Evolutionary conservation across 1,140 invertebrate genomes (phyloP).

Genomic region (Drosophila sechellia): DNA sequence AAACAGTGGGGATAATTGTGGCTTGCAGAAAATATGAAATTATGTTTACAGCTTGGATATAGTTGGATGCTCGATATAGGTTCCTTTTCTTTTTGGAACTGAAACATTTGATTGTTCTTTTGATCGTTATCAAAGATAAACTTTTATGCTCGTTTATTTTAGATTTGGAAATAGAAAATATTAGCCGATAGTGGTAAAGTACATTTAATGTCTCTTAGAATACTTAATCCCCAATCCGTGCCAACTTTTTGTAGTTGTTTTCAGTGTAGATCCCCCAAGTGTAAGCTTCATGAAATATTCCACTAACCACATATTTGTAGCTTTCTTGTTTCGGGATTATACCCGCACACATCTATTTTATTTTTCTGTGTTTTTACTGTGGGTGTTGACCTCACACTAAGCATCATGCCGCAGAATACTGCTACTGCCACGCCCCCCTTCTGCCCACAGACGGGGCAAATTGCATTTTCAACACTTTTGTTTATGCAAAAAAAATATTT

Average conservation of each 20-base stretch:
- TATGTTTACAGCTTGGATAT: background rate
- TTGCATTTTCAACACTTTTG: conserved; percentile 82
- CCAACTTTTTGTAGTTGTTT: background rate
- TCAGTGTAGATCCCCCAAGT: background rate
- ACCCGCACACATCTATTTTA: conserved; percentile 2
- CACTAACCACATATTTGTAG: background rate
- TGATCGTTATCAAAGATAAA: background rate
- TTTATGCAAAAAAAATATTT: conserved; percentile 78
- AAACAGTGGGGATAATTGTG: background rate
- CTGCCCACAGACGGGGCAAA: conserved; percentile 42
- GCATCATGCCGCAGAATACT: conserved; percentile 23
- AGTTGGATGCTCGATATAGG: background rate
- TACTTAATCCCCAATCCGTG: too few species aligned
- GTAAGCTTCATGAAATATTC: conserved; percentile 4
- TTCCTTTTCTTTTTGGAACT: background rate
- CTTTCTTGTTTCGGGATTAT: background rate
- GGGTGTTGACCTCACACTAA: conserved; percentile 68
- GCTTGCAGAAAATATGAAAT: background rate
- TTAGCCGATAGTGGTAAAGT: too few species aligned
- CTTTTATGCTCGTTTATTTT: too few species aligned
- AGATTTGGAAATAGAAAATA: too few species aligned
- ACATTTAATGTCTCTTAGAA: too few species aligned
- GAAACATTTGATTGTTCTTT: background rate
- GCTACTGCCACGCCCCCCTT: background rate
- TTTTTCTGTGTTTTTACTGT: conserved; percentile 48